Base-by-base conservation (phyloP, 1,140 invertebrate species). In the Drosophila subobscura region DNA sequence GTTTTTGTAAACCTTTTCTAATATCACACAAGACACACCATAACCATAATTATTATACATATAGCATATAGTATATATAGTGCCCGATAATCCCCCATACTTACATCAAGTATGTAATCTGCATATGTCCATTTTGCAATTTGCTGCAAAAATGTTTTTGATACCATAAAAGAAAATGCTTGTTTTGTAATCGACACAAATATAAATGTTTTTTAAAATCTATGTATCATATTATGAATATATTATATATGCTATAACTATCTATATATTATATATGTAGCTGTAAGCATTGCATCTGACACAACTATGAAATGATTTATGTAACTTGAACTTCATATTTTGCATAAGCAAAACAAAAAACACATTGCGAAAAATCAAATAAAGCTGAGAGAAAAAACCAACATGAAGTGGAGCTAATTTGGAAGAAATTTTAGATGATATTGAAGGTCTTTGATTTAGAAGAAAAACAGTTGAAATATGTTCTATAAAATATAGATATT, bases 1-100 rank as follows among this genome's bases (percentile, higher is more conserved):
- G 64, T 77, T 85, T 74, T 85, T 85, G 57, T 86, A 85, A 68
- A 73, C 41, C 60, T 78, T 88, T 86, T 86, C 83, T 88, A 78
- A 78, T 72, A 86, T 64, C 57, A 56, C 49, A 60, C 22, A 67
- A 60, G n/a, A 72, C 23, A 73, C 45, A 33, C 16, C 41, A 29
- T 44, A 74, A 49, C 51, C 58, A 53, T 63, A 70, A 53, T 8
- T 29, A 29, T 45, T 46, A 68, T 65, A 51, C 41, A 71, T 42
- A 45, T 52, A 67, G 33, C 50, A 20, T 1, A 27, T 29, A 27
- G 25, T 27, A 81, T 47, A 63, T 68, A 80, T 67, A 73, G 70
- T 53, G 37, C 22, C 29, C 27, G 47, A 77, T 56, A 66, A 66
- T 64, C 44, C 16, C 16, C 16, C 16, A n/a, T n/a, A n/a, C 16